These are phyloP conservation scores for Sesia apiformis DNA, from an alignment of 2,888 invertebrate genomes.

Conservation along the genomic window DNA sequence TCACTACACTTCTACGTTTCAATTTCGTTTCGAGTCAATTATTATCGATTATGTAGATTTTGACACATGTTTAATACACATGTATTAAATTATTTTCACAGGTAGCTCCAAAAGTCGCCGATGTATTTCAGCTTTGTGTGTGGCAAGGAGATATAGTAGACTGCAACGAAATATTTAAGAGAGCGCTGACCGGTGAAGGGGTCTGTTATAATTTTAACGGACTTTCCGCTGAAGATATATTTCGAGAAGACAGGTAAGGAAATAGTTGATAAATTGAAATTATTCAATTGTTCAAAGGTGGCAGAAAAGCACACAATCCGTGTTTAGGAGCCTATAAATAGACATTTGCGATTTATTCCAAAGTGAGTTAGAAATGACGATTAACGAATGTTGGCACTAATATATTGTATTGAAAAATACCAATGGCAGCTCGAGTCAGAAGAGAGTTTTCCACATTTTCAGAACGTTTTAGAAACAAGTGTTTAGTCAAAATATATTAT, in stretches of 20 bases:
- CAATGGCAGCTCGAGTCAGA: no score
- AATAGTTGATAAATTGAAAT: neutral
- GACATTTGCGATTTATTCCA: no score
- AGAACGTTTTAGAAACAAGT: no score
- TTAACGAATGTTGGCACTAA: no score
- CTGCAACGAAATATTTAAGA: slow-evolving; percentile 10
- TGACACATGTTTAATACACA: no score
- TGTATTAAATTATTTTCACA: neutral
- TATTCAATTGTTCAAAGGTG: neutral
- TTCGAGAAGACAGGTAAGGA: slow-evolving; percentile 10
- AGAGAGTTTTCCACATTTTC: no score
- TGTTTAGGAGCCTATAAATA: no score
- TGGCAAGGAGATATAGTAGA: slow-evolving; percentile 4
- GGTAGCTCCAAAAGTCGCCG: slow-evolving; percentile 11
- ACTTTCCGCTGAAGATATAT: slow-evolving; percentile 25
- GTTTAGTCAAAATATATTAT: no score
- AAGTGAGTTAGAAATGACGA: no score
- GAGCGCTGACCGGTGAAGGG: slow-evolving; percentile 29
- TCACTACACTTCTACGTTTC: no score
- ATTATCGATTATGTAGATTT: neutral
- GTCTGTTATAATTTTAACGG: slow-evolving; percentile 32
- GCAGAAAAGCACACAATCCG: no score
- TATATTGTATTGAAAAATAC: no score
- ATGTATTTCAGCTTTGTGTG: slow-evolving; percentile 5
- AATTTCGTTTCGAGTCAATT: neutral